Conservation (phyloP, 2,888 invertebrate species). For the Xanthia togata region DNA sequence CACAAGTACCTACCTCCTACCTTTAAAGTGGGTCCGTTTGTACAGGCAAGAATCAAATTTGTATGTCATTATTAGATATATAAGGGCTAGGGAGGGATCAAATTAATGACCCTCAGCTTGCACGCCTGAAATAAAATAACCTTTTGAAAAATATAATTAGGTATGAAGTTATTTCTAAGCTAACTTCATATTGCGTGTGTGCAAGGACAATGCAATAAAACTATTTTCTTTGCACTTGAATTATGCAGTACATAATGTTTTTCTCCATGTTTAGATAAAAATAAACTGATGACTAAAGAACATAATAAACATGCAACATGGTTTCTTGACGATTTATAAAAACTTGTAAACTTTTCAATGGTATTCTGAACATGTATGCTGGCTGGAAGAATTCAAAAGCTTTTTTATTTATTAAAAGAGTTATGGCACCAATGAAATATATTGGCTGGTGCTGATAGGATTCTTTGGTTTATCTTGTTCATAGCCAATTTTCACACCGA, state of each 20-base stretch:
- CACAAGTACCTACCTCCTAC: not conserved
- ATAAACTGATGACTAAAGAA: slow-evolving; percentile 11
- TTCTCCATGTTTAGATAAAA: slow-evolving; percentile 33
- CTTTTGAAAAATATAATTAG: not conserved
- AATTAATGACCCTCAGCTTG: not conserved
- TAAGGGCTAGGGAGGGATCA: not conserved
- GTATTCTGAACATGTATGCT: not conserved
- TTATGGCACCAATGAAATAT: not conserved
- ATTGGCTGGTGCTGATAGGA: not conserved
- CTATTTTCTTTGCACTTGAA: slow-evolving; percentile 39
- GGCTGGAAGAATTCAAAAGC: not conserved
- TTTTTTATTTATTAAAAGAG: slow-evolving; percentile 4
- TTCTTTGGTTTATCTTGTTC: not conserved
- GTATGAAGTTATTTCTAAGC: slow-evolving; percentile 4
- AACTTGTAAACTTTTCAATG: slow-evolving; percentile 1
- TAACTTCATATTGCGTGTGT: slow-evolving; percentile 21
- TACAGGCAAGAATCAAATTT: not conserved
- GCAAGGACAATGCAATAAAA: slow-evolving; percentile 37
- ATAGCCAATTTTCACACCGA: not conserved
- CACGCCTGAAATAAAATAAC: not conserved
- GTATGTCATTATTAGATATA: not conserved
- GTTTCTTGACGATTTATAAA: slow-evolving; percentile 2
- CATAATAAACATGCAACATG: slow-evolving; percentile 18
- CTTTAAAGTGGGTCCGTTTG: not conserved
- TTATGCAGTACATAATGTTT: slow-evolving; percentile 38